Conservation (phyloP, 2,113 vertebrate genomes). For the Lamprotornis superbus region DNA sequence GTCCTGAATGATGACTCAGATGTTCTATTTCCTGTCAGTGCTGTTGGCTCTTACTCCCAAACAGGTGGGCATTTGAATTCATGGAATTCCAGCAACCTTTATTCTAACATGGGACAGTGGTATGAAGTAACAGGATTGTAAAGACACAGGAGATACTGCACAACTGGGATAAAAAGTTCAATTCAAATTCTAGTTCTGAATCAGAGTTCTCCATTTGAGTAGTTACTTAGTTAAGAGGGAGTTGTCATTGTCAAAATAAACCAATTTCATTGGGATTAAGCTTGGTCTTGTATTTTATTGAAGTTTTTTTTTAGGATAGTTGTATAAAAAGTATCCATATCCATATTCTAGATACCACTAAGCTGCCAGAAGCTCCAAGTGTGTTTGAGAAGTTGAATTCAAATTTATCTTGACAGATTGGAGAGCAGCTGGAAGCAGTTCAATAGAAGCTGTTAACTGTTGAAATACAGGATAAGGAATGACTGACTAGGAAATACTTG, state of each 20-base stretch:
- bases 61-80: conserved; percentile 74
- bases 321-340: neutral
- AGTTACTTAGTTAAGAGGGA: neutral
- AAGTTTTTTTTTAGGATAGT: neutral
- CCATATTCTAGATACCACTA: neutral
- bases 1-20: conserved; percentile 81
- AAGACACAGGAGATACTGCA: neutral
- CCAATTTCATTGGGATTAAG: neutral
- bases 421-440: neutral
- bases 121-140: neutral
- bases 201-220: neutral
- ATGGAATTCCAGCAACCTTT: neutral
- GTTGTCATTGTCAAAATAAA: neutral
- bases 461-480: neutral
- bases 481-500: neutral
- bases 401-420: neutral
- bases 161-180: neutral
- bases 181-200: neutral
- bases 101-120: neutral
- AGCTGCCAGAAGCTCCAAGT: neutral
- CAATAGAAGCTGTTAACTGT: neutral
- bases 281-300: neutral
- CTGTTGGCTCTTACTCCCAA: conserved; percentile 74
- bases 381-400: neutral
- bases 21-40: conserved; percentile 85